Percentiles rank a stretch among this genome's conserved stretches.
These are phyloP conservation scores for Gallinago solitaria DNA, from an alignment of 2,797 vertebrate species.

Conservation along the genomic window DNA sequence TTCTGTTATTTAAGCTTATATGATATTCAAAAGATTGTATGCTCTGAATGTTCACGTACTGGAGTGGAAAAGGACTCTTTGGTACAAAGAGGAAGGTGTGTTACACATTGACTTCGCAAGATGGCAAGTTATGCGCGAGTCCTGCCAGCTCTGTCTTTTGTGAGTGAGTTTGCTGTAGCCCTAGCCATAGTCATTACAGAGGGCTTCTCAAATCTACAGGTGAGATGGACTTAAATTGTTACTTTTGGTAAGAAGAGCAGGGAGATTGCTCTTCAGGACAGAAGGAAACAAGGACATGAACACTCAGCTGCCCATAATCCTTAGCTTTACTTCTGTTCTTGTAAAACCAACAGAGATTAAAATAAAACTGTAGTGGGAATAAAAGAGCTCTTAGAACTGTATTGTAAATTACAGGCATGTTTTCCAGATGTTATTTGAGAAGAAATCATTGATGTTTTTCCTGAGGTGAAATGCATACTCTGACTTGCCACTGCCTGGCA, in stretches of 20 bases:
- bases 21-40: background rate
- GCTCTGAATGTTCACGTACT: background rate
- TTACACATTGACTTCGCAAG: background rate
- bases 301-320: background rate
- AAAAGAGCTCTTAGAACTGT: background rate
- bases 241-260: background rate
- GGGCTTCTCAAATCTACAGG: background rate
- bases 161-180: background rate
- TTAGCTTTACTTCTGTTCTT: background rate
- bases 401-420: background rate
- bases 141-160: background rate
- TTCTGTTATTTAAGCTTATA: background rate
- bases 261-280: background rate
- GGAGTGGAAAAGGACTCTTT: background rate
- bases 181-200: background rate
- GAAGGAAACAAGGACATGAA: background rate
- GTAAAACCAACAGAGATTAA: background rate
- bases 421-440: background rate
- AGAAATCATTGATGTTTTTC: background rate
- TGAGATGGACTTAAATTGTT: background rate
- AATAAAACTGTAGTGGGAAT: background rate
- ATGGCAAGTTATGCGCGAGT: background rate
- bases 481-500: background rate
- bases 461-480: background rate
- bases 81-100: background rate